Evolutionary conservation across 2,888 invertebrate species (phyloP), one percentile per base, ranked within the genome.

Genomic region (Synanthedon vespiformis): DNA sequence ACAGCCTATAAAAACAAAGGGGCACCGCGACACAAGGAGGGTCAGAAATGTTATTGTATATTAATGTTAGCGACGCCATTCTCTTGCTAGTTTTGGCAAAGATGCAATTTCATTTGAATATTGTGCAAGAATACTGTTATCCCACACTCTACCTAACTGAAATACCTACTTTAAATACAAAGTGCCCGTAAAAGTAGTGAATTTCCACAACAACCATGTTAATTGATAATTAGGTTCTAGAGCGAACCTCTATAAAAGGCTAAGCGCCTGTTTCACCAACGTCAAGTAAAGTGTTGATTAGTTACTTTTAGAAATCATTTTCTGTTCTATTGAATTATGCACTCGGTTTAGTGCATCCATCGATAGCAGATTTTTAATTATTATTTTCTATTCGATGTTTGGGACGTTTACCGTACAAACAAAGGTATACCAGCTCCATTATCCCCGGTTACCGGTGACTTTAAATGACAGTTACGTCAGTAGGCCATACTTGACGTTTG

Each of bases 81-180:
- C 74, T 68, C 78, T 57, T 77, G 80, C 81, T 84, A 84, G 85
- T 86, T 86, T 86, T 85, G 85, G 86, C 86, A 86, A 87, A 86
- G 86, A 85, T 87, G 85, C 85, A 87, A 87, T 87, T 83, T 80
- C 80, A 87, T 87, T 87, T 87, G 85, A 87, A 87, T 87, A 85
- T 81, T 82, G 82, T 85, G 85, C 85, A 85, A 82, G 82, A 77
- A 63, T 70, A 77, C 77, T 72, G 77, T 80, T 80, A 80, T 75
- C 74, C 71, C 68, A 70, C 75, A 73, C 72, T 79, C 80, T 78
- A 70, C 72, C 71, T 68, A 71, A 70, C 73, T 71, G 76, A 56
- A 77, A 71, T 73, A 76, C 22, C 22, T 22, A 22, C 70, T 85
- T 83, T 79, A 83, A 82, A 82, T 80, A 81, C 75, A 80, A 78